phyloP scores from a whole-genome alignment of 2,113 vertebrate genomes.

The Oryctolagus cuniculus region mOryCun1.1 NC_091451.1:40767501-40768000 shows the following conservation, averaged over 20 bases:
- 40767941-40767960: not conserved
- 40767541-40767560: not conserved
- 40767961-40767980: not conserved
- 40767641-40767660: not conserved
- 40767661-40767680: not conserved
- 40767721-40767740: not conserved
- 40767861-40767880: not conserved
- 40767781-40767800: constrained; percentile 12
- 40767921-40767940: constrained; percentile 29
- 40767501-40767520: not conserved
- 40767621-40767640: not conserved
- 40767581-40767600: not conserved
- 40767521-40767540: not conserved
- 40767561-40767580: not conserved
- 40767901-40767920: not conserved
- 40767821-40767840: constrained; percentile 24
- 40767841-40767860: not conserved
- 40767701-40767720: not conserved
- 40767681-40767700: not conserved
- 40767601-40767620: not conserved
- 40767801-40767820: not conserved
- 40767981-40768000: not conserved
- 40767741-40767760: constrained; percentile 18
- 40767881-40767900: not conserved
- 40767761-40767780: not conserved